A percentile compares a stretch with the other conserved stretches of the same genome.
These are phyloP conservation scores for Monopis laevigella DNA, from an alignment of 2,888 invertebrate genomes.

Conservation along the genomic window DNA sequence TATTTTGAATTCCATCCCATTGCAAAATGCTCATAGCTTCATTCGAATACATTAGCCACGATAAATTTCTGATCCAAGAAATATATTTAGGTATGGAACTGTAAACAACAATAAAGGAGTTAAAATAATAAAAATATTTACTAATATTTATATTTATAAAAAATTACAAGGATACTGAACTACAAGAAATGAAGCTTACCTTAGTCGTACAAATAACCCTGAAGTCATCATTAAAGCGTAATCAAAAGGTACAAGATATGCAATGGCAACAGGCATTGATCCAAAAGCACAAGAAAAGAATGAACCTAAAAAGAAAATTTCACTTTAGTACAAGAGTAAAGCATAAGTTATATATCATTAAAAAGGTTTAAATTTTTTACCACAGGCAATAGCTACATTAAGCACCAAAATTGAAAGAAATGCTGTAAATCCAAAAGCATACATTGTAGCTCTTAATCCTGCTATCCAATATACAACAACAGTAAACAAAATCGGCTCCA, in stretches of 20 bases:
- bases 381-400: constrained; percentile 89
- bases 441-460: constrained; percentile 74
- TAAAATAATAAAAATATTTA: too few species aligned
- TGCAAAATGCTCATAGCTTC: constrained; percentile 85
- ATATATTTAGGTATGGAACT: constrained; percentile 77
- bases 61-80: constrained; percentile 81
- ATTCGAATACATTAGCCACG: constrained; percentile 89
- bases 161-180: background rate
- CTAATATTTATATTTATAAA: too few species aligned
- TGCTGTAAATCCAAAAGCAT: constrained; percentile 76
- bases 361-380: constrained; percentile 44
- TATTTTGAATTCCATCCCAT: constrained; percentile 80
- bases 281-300: constrained; percentile 88
- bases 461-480: constrained; percentile 87
- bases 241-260: constrained; percentile 87
- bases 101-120: too few species aligned
- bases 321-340: too few species aligned
- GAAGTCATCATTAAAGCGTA: constrained; percentile 88
- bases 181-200: constrained; percentile 51
- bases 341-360: background rate
- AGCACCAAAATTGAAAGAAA: constrained; percentile 79
- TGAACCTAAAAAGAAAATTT: constrained; percentile 76
- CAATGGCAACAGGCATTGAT: constrained; percentile 81
- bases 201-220: constrained; percentile 83
- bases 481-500: constrained; percentile 85